Evolutionary conservation across 2,113 vertebrate genomes (phyloP), one percentile per base, ranked within the genome.

Genomic region (Calyptommatus sinebrachiatus): DNA sequence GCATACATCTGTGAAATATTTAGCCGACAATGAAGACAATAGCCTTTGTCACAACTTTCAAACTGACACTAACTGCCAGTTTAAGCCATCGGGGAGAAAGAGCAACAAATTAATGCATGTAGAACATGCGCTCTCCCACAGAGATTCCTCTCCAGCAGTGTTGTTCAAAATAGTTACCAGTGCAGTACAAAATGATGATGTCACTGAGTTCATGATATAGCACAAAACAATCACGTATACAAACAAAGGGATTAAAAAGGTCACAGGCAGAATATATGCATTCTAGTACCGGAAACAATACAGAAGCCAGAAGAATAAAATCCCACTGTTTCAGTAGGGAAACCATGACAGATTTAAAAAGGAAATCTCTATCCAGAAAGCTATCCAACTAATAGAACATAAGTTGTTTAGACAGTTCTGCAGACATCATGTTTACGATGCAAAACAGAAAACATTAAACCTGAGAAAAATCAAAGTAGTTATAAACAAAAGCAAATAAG

Each of bases 401-500:
- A 11, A 48, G 45, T 12, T 18, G 21, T 48, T 12, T 14, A 41
- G 18, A 4, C 20, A 24, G 67, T 45, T 69, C 35, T 45, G 29
- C 35, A 70, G 35, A 70, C 16, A 67, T 5, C 18, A 45, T 46
- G 24, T 14, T 50, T 48, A 48, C 18, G 70, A 71, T 35, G 24
- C 7, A 48, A 85, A 35, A 78, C n/a, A 86, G 79, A 11, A 89
- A 86, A 78, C 53, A 57, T 12, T 57, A 57, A 57, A 57, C 53
- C 8, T 50, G 48, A 50, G 48, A 14, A 50, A 9, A 50, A 50
- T 50, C 53, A 57, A 57, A 57, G 53, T 14, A 57, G 53, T 57
- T 79, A 78, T 67, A 79, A 84, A 87, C 80, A 82, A 57, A 63
- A 89, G 71, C 85, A 73, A 57, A 67, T 83, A 79, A 67, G 77